Evolutionary conservation across 2,113 vertebrate species (phyloP), one percentile per base, ranked within the genome.

Genomic region (Pavo muticus): DNA sequence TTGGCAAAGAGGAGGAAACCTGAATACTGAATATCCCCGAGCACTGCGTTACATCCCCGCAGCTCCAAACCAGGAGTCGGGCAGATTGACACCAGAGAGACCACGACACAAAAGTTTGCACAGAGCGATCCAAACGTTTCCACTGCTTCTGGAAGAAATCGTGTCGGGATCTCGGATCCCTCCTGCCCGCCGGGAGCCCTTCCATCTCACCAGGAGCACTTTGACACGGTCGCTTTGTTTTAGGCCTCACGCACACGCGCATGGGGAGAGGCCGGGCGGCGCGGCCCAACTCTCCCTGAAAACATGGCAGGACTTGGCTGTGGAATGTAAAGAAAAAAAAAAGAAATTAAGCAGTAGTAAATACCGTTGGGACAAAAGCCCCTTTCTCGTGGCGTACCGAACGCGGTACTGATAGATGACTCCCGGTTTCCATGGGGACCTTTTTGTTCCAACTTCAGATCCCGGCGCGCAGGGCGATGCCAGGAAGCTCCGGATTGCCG

Each of bases 401-500:
- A 97, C 48, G 94, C 73, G 88, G 90, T 88, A 82, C 95, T 95
- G 94, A 97, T 96, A 97, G 96, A 97, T 97, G 94, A 93, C 97
- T 97, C 94, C 87, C 63, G 68, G 97, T 98, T 98, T 98, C 98
- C 97, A 98, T 98, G 97, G 97, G 97, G 95, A 98, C 89, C 94
- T 97, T 97, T 97, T 97, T 98, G 96, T 97, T 97, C 94, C 83
- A 80, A 79, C 54, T 91, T 45, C 71, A 91, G 94, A 94, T 95
- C 86, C 83, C 87, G 64, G 91, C 79, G 94, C 59, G 93, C 83
- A 70, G 88, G 91, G 92, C 93, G 91, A 88, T 68, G 73, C 14
- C 52, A 93, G 72, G 84, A 93, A 81, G 90, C 93, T 68, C 85
- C 25, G 9, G 76, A 73, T 91, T 94, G 93, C 90, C 89, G 68